Conservation (phyloP, 2,888 invertebrate species). For the Caenorhabditis sp. region DNA sequence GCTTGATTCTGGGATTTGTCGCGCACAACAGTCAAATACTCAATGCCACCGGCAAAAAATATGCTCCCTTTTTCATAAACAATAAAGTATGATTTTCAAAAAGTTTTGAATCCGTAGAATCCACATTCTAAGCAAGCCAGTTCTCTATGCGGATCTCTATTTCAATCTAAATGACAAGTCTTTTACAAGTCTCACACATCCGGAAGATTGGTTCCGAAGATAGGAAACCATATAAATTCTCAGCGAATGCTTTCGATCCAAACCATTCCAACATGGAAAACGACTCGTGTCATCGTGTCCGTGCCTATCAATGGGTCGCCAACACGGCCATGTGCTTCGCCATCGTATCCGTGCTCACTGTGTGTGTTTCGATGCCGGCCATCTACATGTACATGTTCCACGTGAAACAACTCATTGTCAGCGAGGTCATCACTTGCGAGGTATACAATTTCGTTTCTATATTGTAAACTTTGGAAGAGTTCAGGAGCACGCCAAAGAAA, state of each 20-base stretch:
- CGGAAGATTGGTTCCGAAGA: background rate
- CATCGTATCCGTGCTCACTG: conserved; percentile 46
- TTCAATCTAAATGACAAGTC: background rate
- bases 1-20: conserved; percentile 26
- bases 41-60: background rate
- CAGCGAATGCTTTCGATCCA: background rate
- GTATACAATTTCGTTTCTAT: conserved; percentile 4
- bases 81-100: background rate
- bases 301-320: conserved; percentile 58
- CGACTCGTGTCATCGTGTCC: conserved; percentile 46
- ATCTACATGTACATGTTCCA: conserved; percentile 55
- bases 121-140: background rate
- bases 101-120: no score
- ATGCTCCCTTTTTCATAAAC: background rate
- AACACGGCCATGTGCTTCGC: conserved; percentile 54
- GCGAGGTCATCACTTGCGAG: conserved; percentile 53
- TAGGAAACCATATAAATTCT: background rate
- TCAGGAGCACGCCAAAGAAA: conserved; percentile 47
- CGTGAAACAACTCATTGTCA: conserved; percentile 36
- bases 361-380: conserved; percentile 46
- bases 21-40: no score
- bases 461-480: background rate
- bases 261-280: conserved; percentile 29
- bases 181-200: background rate
- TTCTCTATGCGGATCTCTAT: background rate